Percentiles rank a stretch among this genome's conserved stretches.
Conservation (phyloP, 2,888 invertebrate genomes). For the Eupithecia abbreviata region DNA sequence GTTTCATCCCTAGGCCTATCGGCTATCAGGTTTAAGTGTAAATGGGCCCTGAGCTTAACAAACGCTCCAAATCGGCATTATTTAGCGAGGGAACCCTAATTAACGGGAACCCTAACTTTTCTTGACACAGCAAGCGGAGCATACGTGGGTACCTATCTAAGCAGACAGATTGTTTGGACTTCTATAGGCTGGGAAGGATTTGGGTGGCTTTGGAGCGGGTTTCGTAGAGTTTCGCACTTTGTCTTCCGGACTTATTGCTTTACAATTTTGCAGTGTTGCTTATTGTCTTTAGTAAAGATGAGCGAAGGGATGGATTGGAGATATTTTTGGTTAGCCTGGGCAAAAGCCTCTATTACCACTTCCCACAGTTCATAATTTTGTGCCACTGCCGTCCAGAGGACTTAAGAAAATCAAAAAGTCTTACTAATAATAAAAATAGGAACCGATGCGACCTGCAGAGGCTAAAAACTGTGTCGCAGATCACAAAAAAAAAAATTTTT, state of each 20-base stretch:
- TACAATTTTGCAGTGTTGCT: conserved; percentile 23
- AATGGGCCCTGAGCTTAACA: conserved; percentile 59
- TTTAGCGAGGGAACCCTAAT: conserved; percentile 69
- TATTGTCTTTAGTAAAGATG: conserved; percentile 19
- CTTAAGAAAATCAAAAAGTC: no score
- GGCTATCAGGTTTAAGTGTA: conserved; percentile 13
- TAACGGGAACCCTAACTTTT: conserved; percentile 74
- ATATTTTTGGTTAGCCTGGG: no score
- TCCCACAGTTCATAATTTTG: no score
- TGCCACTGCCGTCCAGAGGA: no score
- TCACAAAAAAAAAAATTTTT: not conserved
- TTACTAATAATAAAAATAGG: no score
- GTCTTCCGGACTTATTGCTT: conserved; percentile 43
- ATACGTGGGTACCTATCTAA: conserved; percentile 53
- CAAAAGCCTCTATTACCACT: no score
- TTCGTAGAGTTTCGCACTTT: conserved; percentile 51
- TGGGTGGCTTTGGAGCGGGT: conserved; percentile 56
- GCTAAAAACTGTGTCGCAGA: no score
- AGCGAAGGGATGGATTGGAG: conserved; percentile 14
- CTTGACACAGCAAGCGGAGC: conserved; percentile 65
- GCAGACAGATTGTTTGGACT: conserved; percentile 68
- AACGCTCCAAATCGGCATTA: conserved; percentile 74
- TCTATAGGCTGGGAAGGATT: conserved; percentile 62
- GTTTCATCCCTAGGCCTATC: not conserved
- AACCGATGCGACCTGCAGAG: no score